Conservation (phyloP, 2,113 vertebrate genomes). For the Peromyscus leucopus region DNA sequence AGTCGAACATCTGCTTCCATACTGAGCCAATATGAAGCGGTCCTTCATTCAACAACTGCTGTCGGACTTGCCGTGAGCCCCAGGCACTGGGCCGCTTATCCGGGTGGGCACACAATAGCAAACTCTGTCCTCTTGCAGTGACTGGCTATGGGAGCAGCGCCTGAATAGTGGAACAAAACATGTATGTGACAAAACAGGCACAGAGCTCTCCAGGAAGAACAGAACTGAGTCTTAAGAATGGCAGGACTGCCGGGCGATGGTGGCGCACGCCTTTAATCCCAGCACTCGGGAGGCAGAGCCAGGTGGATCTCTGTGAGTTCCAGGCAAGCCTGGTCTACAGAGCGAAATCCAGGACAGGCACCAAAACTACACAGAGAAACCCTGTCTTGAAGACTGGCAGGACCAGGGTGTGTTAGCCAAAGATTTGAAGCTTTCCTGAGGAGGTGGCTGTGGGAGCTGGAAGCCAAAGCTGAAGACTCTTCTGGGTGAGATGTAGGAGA, state of each 20-base stretch:
- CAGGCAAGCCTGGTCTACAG: no score
- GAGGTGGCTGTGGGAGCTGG: background rate
- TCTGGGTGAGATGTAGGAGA: background rate
- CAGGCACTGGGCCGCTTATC: background rate
- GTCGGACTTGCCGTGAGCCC: background rate
- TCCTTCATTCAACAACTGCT: background rate
- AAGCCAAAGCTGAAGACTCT: background rate
- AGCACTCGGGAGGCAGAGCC: no score
- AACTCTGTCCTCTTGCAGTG: background rate
- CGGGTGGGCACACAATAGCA: background rate
- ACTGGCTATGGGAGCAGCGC: background rate
- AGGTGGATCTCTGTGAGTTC: no score
- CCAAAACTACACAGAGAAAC: no score
- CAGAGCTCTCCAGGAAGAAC: background rate
- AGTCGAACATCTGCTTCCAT: slow-evolving; percentile 57
- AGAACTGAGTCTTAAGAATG: background rate
- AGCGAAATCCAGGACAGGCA: no score
- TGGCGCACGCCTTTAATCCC: no score
- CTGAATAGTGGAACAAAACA: background rate
- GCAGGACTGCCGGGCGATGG: background rate
- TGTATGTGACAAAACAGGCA: background rate
- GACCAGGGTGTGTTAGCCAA: background rate
- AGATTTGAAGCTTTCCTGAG: background rate
- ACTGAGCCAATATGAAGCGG: slow-evolving; percentile 39
- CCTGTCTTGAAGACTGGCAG: background rate